A percentile compares a stretch with the other conserved stretches of the same genome.
Conservation (phyloP, 2,113 vertebrate species). For the human (Homo sapiens) region GRCh38 chr3:915501-916000, state of each 20-base stretch:
- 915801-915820: background rate
- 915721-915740: background rate
- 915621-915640: conserved; percentile 19
- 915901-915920: background rate
- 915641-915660: background rate
- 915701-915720: background rate
- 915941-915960: background rate
- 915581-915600: background rate
- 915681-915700: background rate
- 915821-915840: background rate
- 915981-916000: background rate
- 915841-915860: background rate
- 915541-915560: background rate
- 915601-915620: background rate
- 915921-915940: background rate
- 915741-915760: background rate
- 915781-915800: background rate
- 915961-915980: background rate
- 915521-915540: background rate
- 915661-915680: background rate
- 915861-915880: background rate
- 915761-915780: background rate
- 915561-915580: background rate
- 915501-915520: background rate
- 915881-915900: background rate